These are phyloP conservation scores for Tiaroga cobitis DNA, from an alignment of 2,797 vertebrate genomes.

Conservation along the genomic window DNA sequence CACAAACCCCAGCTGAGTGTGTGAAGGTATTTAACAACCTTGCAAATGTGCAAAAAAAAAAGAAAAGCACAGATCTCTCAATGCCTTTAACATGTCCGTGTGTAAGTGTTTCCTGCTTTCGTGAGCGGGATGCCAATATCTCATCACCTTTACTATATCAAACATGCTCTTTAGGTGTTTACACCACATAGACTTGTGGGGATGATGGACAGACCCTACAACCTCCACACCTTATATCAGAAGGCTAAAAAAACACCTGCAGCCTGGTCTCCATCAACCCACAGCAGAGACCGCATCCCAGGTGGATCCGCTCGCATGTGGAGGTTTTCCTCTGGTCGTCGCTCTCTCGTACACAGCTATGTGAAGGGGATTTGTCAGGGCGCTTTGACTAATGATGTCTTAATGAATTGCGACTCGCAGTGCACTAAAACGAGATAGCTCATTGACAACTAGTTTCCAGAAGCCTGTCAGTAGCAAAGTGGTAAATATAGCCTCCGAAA, in stretches of 20 bases:
- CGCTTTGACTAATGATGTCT: constrained; percentile 77
- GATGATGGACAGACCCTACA: constrained; percentile 44
- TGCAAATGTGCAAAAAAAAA: constrained; percentile 5
- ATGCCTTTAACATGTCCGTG: background rate
- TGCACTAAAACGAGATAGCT: constrained; percentile 68
- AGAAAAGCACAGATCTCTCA: constrained; percentile 27
- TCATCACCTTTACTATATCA: constrained; percentile 46
- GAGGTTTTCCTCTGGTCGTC: background rate
- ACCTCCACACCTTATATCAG: constrained; percentile 46
- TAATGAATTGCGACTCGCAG: constrained; percentile 78
- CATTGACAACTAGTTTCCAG: constrained; percentile 78
- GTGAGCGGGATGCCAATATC: constrained; percentile 45
- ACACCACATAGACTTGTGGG: constrained; percentile 47
- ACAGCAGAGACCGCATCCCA: background rate
- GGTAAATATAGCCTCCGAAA: constrained; percentile 78
- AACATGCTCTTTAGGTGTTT: constrained; percentile 58
- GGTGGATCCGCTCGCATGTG: background rate
- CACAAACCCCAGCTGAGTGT: constrained; percentile 29
- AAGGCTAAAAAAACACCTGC: constrained; percentile 10
- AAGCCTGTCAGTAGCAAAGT: constrained; percentile 74
- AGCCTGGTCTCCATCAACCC: background rate
- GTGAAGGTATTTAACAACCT: constrained; percentile 47
- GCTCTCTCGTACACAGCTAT: background rate
- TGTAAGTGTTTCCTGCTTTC: constrained; percentile 43
- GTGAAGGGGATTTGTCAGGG: background rate